phyloP scores from a whole-genome alignment of 2,797 vertebrate genomes.

The Sebastes matsubarae region DNA sequence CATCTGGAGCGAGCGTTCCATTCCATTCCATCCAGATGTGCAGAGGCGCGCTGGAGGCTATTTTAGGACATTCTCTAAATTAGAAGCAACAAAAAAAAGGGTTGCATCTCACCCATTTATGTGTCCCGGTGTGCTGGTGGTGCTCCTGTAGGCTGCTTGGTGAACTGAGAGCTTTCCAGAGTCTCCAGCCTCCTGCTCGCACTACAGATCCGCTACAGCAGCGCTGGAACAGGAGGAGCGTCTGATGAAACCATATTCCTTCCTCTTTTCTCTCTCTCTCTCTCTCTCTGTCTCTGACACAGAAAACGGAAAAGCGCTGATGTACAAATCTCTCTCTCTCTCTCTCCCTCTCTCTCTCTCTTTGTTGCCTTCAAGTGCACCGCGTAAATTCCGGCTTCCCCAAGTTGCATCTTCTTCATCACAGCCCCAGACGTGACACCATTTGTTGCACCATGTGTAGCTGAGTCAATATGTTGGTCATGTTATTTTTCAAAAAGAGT shows the following conservation, averaged over 20 bases:
- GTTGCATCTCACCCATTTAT: slow-evolving; percentile 79
- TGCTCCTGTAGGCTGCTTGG: slow-evolving; percentile 53
- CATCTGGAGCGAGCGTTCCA: slow-evolving; percentile 69
- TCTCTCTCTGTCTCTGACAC: slow-evolving; percentile 4
- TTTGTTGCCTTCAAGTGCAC: slow-evolving; percentile 52
- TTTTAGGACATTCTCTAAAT: slow-evolving; percentile 28
- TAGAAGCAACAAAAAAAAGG: background rate
- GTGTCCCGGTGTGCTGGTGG: slow-evolving; percentile 60
- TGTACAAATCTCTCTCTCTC: slow-evolving; percentile 49
- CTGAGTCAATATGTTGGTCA: too few species aligned
- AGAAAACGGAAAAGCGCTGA: slow-evolving; percentile 63
- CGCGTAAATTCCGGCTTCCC: slow-evolving; percentile 42
- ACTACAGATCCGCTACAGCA: slow-evolving; percentile 64
- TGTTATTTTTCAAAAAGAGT: too few species aligned
- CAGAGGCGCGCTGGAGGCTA: slow-evolving; percentile 48
- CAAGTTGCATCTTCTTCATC: background rate
- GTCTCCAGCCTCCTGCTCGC: slow-evolving; percentile 56
- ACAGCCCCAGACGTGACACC: background rate
- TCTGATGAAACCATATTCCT: slow-evolving; percentile 79
- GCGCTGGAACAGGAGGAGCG: slow-evolving; percentile 75
- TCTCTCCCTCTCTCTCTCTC: slow-evolving; percentile 21
- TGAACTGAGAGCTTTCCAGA: slow-evolving; percentile 18
- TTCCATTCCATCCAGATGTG: slow-evolving; percentile 72
- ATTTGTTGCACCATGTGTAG: background rate
- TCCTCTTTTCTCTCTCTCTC: slow-evolving; percentile 62